Conservation (phyloP, 2,797 vertebrate species). For the Avahi laniger region DNA sequence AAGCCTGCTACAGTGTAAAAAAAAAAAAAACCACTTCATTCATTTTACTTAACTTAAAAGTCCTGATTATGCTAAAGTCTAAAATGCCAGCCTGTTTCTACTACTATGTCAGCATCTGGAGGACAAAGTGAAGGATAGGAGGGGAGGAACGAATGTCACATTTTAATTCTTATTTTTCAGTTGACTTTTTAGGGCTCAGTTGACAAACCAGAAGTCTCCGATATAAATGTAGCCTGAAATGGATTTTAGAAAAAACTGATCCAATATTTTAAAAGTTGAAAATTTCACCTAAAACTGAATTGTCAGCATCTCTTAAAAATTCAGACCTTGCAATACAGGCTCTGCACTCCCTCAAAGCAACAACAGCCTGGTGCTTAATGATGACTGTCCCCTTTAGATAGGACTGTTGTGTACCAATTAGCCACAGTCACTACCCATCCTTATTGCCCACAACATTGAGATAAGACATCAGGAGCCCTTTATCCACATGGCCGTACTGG, state of each 20-base stretch:
- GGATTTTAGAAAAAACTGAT: neutral
- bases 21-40: neutral
- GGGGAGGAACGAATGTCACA: neutral
- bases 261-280: constrained; percentile 33
- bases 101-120: neutral
- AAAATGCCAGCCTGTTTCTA: neutral
- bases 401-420: neutral
- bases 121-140: neutral
- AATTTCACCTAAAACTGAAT: constrained; percentile 21
- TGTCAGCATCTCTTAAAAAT: constrained; percentile 25
- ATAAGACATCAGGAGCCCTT: neutral
- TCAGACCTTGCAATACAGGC: neutral
- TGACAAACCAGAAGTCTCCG: neutral
- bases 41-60: constrained; percentile 2
- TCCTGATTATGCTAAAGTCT: neutral
- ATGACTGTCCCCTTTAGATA: neutral
- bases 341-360: neutral
- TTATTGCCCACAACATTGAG: neutral
- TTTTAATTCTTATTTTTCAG: neutral
- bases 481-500: neutral
- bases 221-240: neutral
- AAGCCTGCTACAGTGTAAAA: neutral
- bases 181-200: neutral
- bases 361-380: neutral
- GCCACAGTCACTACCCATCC: neutral